Evolutionary conservation across 1,140 invertebrate species (phyloP).

Genomic region (Proales similis): DNA sequence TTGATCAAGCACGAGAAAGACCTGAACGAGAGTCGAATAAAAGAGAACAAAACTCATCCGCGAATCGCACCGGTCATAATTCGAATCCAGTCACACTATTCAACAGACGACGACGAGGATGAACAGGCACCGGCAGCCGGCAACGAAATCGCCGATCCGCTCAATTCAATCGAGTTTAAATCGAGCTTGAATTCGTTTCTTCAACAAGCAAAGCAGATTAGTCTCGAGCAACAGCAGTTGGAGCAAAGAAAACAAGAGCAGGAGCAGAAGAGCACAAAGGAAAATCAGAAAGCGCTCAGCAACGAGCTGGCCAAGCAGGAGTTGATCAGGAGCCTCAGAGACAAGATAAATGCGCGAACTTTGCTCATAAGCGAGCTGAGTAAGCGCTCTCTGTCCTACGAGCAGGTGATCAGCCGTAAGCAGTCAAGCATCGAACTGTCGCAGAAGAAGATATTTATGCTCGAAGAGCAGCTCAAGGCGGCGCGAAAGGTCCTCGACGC

Average conservation of each 20-base stretch:
- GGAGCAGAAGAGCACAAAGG: not conserved
- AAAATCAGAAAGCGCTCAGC: not conserved
- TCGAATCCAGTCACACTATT: not conserved
- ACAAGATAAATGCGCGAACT: constrained; percentile 10
- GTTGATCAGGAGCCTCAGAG: constrained; percentile 14
- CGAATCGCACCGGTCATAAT: constrained; percentile 29
- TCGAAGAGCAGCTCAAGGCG: constrained; percentile 11
- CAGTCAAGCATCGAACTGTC: constrained; percentile 12
- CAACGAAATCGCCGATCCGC: too few relatives aligned
- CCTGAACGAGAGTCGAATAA: not conserved
- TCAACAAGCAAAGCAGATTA: constrained; percentile 7
- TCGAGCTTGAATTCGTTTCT: too few relatives aligned
- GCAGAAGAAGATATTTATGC: constrained; percentile 6
- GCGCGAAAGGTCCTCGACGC: constrained; percentile 14
- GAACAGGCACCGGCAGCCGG: not conserved
- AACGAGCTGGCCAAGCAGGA: constrained; percentile 22
- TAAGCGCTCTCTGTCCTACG: not conserved
- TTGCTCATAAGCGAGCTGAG: constrained; percentile 11
- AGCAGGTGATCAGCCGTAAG: constrained; percentile 8
- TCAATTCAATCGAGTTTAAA: too few relatives aligned
- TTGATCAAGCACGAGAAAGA: not conserved
- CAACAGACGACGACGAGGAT: constrained; percentile 1
- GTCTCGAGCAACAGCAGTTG: not conserved
- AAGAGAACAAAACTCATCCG: not conserved
- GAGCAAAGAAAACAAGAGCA: not conserved